Evolutionary conservation across 2,797 vertebrate species (phyloP).

Genomic region (Rallus crepitans): DNA sequence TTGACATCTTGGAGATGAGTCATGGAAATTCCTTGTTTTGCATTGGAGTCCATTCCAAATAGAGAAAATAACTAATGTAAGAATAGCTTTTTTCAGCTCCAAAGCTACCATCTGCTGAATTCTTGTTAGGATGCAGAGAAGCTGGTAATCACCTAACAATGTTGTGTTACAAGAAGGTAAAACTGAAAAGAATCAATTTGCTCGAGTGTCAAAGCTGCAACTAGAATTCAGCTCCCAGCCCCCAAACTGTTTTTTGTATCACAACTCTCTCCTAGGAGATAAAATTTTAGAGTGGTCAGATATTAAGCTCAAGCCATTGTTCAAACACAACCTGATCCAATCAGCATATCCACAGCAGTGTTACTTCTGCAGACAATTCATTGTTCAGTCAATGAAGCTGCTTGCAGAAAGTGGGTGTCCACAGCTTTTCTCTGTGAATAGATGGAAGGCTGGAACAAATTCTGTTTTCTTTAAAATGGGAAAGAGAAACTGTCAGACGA

Average conservation of each 20-base stretch:
- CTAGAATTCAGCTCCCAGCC: background rate
- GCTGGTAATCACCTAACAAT: background rate
- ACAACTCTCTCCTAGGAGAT: background rate
- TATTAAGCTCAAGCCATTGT: background rate
- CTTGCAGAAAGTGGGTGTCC: background rate
- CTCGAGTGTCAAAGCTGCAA: background rate
- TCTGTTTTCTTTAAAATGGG: conserved; percentile 54
- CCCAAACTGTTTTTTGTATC: background rate
- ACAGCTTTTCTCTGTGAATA: conserved; percentile 8
- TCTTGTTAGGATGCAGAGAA: background rate
- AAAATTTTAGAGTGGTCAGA: conserved; percentile 17
- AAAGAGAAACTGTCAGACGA: conserved; percentile 52
- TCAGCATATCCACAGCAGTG: background rate
- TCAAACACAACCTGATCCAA: conserved; percentile 3
- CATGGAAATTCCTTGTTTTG: background rate
- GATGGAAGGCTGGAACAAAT: conserved; percentile 41
- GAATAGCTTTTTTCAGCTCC: background rate
- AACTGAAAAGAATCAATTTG: background rate
- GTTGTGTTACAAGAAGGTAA: background rate
- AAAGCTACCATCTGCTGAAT: background rate
- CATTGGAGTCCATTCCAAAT: background rate
- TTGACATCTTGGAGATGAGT: background rate
- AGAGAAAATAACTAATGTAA: background rate
- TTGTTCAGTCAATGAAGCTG: background rate
- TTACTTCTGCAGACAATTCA: background rate